A percentile compares a stretch with the other conserved stretches of the same genome.
Evolutionary conservation across 1,140 invertebrate species (phyloP).

Genomic region (Sminthurides bifidus): DNA sequence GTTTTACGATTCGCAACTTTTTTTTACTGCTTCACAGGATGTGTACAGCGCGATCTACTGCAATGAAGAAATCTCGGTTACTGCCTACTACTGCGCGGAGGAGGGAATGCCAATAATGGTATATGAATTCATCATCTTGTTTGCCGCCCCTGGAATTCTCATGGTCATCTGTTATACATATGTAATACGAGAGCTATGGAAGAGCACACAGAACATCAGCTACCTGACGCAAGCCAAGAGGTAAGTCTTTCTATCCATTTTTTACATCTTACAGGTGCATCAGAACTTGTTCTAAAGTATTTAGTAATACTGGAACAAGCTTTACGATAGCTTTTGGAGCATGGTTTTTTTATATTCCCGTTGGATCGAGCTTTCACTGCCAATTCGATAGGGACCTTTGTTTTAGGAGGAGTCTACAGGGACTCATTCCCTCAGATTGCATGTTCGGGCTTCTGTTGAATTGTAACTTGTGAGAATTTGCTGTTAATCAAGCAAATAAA

Average conservation of each 20-base stretch:
- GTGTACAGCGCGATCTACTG: conserved; percentile 35
- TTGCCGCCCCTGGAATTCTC: conserved; percentile 40
- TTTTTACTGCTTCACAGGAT: conserved; percentile 33
- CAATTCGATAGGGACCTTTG: no score
- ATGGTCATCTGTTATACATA: conserved; percentile 45
- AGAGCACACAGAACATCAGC: conserved; percentile 40
- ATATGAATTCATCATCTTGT: conserved; percentile 44
- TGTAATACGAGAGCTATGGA: conserved; percentile 46
- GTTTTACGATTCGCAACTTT: not conserved
- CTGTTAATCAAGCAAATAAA: no score
- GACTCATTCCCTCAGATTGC: no score
- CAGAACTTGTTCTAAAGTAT: no score
- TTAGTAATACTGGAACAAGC: no score
- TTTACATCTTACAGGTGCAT: no score
- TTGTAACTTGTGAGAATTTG: no score
- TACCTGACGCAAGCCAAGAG: conserved; percentile 37
- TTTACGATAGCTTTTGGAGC: no score
- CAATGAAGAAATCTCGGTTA: conserved; percentile 37
- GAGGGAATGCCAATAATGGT: conserved; percentile 35
- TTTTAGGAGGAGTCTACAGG: no score
- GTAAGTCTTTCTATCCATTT: conserved; percentile 15
- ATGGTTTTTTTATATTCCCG: no score
- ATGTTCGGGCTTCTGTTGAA: no score
- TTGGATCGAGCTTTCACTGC: no score
- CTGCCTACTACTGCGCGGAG: conserved; percentile 38